phyloP scores from a whole-genome alignment of 37 sponge, comb jelly and placozoan genomes.

The Halichondria panicea region DNA sequence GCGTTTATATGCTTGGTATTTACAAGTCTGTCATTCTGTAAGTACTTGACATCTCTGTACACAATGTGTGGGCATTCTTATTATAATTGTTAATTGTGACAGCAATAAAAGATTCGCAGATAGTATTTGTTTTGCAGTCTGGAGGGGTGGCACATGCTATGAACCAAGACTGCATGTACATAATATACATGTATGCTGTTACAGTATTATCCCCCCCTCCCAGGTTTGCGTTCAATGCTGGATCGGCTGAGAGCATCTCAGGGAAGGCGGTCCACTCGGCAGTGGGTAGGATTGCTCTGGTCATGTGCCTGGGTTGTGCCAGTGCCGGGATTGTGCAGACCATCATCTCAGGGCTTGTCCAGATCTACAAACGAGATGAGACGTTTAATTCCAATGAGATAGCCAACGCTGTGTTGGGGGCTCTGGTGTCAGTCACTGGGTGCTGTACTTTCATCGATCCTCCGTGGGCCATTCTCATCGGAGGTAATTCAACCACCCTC shows the following conservation, averaged over 20 bases:
- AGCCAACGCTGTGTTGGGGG: slow-evolving; percentile 79
- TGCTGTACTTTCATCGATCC: slow-evolving; percentile 83
- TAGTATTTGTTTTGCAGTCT: no score
- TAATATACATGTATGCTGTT: no score
- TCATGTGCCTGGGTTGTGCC: slow-evolving; percentile 77
- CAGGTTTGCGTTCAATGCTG: slow-evolving; percentile 91
- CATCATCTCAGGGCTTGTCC: slow-evolving; percentile 70
- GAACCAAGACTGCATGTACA: no score
- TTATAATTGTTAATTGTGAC: no score
- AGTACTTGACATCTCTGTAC: no score
- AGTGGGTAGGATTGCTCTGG: slow-evolving; percentile 82
- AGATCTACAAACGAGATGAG: slow-evolving; percentile 79
- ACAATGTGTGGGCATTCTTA: no score
- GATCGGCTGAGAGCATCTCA: slow-evolving; percentile 71
- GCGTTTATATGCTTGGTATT: no score
- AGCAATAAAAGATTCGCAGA: no score
- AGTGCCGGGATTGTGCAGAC: slow-evolving; percentile 61
- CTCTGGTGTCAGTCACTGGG: slow-evolving; percentile 82
- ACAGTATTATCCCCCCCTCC: no score
- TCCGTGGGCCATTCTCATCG: slow-evolving; percentile 64
- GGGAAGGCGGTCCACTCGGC: slow-evolving; percentile 59
- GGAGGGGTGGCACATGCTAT: no score
- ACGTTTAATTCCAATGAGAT: slow-evolving; percentile 85
- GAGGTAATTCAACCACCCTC: slow-evolving; percentile 33
- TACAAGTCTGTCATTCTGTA: no score